A percentile compares a stretch with the other conserved stretches of the same genome.
Evolutionary conservation across 2,113 vertebrate species (phyloP).

Genomic region (Oceanodroma tethys): DNA sequence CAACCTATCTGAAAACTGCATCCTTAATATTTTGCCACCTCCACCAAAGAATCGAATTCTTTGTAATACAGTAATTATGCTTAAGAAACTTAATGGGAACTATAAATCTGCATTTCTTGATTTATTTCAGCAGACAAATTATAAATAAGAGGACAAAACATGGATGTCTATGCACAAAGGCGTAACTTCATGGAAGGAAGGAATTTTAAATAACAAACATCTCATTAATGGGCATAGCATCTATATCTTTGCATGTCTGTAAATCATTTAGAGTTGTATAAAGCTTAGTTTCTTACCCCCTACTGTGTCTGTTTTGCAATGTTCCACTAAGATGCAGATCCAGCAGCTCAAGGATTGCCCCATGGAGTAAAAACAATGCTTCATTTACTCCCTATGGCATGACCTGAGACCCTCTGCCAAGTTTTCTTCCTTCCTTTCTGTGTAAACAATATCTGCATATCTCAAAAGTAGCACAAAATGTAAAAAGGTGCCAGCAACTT

Average conservation of each 20-base stretch:
- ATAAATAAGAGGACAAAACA: neutral
- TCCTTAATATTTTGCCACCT: neutral
- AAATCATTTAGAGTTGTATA: neutral
- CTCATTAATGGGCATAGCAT: neutral
- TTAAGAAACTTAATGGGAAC: neutral
- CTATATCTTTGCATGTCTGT: neutral
- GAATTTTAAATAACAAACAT: neutral
- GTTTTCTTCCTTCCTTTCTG: neutral
- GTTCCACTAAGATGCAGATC: neutral
- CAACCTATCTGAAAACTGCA: neutral
- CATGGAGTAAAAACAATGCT: constrained; percentile 25
- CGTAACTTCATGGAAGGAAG: neutral
- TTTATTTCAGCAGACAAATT: neutral
- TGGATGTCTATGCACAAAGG: neutral
- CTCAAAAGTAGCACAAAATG: neutral
- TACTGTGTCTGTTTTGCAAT: constrained; percentile 5
- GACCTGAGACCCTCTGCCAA: neutral
- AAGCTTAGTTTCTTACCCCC: constrained; percentile 8
- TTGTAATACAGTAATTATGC: neutral
- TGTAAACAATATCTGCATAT: neutral
- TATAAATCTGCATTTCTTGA: neutral
- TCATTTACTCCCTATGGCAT: neutral
- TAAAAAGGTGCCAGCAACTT: neutral
- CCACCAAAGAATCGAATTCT: neutral
- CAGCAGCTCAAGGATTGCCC: neutral